Base-by-base conservation (phyloP, 2,113 vertebrate species). In the Xiphias gladius region DNA sequence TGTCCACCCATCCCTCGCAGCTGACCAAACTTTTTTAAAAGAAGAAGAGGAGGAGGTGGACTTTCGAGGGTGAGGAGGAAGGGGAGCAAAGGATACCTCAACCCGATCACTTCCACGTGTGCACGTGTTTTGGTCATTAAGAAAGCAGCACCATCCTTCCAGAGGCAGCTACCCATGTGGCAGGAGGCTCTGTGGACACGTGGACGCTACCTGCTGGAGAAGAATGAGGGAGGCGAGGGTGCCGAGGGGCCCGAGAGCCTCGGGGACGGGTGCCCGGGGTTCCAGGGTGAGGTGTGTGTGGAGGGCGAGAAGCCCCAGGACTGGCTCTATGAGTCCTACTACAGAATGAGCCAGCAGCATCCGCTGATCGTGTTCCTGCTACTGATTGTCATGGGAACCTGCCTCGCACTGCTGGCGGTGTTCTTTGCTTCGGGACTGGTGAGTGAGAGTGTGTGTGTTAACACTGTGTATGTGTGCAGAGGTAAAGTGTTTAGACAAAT, bases 331-430 rank as follows among this genome's bases (percentile, higher is more conserved):
- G 97, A 99, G 96, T 98, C 97, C 70, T 99, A 99, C 95, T 98
- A 97, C 94, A 95, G 97, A 85, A 97, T 99, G 97, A 99, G 97
- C 97, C 98, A 99, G 95, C 98, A 99, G 96, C 97, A 99, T 95
- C 98, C 98, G 66, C 97, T 99, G 70, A 96, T 99, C 90, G 97
- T 98, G 76, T 99, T 99, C 94, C 94, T 99, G 95, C 96, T 99
- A 91, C 96, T 99, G 89, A 98, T 99, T 91, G 96, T 99, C 86
- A 99, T 99, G 96, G 97, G 97, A 94, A 96, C 97, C 94, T 99
- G 97, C 94, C 93, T 99, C 70, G 97, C 98, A 61, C 95, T 99
- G 77, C 96, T 99, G 61, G 96, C 95, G 19, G 97, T 99, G 86
- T 99, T 99, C 96, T 99, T 99, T 85, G 98, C 97, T 83, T 97